These are phyloP conservation scores for Cerceris ruficornis DNA, from an alignment of 2,888 invertebrate species.

Conservation along the genomic window DNA sequence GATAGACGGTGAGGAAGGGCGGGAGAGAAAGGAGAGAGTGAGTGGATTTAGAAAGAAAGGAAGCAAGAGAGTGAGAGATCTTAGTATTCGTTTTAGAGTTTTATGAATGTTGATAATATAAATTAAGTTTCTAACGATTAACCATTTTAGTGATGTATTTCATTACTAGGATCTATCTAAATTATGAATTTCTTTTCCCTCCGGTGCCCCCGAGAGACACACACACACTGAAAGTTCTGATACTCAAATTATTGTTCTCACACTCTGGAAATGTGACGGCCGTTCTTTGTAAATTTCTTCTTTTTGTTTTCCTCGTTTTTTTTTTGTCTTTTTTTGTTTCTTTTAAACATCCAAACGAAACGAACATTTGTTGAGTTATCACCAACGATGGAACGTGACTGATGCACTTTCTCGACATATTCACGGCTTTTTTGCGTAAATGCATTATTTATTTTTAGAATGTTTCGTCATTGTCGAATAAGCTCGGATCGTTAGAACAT, in stretches of 20 bases:
- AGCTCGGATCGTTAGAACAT: conserved; percentile 23
- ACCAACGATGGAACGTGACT: neutral
- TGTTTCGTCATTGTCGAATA: conserved; percentile 11
- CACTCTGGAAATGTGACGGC: neutral
- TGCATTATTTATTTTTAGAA: conserved; percentile 61
- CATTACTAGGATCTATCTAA: conserved; percentile 24
- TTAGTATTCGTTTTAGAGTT: conserved; percentile 70
- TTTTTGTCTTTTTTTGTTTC: neutral
- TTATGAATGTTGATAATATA: conserved; percentile 71
- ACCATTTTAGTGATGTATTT: conserved; percentile 28
- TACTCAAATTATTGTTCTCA: neutral
- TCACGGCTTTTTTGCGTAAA: conserved; percentile 34
- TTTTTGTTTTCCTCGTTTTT: no score
- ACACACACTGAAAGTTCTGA: neutral
- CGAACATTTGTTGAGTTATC: neutral
- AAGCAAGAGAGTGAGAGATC: conserved; percentile 44
- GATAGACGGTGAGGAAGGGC: conserved; percentile 22
- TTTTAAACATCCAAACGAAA: neutral
- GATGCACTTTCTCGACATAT: conserved; percentile 2
- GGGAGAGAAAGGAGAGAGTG: conserved; percentile 29
- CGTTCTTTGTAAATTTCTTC: neutral
- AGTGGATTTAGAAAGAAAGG: conserved; percentile 32
- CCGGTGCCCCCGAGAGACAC: neutral
- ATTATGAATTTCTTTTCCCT: conserved; percentile 28
- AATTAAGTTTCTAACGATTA: conserved; percentile 66